phyloP scores from a whole-genome alignment of 2,797 vertebrate genomes.

The Bufotes viridis region DNA sequence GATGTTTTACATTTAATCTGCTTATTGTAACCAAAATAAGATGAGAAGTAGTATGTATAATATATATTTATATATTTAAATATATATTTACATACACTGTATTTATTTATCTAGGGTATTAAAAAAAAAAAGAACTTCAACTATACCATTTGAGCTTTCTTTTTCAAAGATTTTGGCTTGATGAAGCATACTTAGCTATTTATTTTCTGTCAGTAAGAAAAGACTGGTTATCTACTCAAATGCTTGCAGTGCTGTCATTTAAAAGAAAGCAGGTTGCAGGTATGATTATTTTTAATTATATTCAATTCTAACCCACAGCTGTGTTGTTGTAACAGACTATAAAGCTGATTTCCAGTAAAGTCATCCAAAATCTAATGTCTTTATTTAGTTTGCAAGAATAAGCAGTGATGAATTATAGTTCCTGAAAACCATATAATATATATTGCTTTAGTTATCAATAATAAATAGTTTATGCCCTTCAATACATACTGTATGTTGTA shows the following conservation, averaged over 20 bases:
- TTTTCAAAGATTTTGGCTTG: neutral
- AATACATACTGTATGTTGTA: neutral
- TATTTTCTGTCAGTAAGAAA: slow-evolving; percentile 30
- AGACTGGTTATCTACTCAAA: neutral
- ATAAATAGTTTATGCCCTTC: neutral
- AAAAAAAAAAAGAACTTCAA: neutral
- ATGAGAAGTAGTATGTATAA: neutral
- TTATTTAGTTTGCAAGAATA: slow-evolving; percentile 16
- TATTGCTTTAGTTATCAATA: neutral
- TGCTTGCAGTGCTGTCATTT: slow-evolving; percentile 8
- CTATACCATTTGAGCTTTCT: neutral
- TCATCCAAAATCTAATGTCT: neutral
- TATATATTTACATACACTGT: neutral
- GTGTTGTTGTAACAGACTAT: neutral
- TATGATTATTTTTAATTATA: slow-evolving; percentile 6
- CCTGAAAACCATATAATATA: slow-evolving; percentile 7
- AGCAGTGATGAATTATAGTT: slow-evolving; percentile 16
- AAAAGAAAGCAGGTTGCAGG: slow-evolving; percentile 12
- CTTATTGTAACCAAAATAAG: neutral
- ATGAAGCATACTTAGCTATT: slow-evolving; percentile 15
- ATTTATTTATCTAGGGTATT: neutral
- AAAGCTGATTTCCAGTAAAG: slow-evolving; percentile 10
- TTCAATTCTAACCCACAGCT: slow-evolving; percentile 8
- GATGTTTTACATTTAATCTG: neutral
- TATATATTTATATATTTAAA: neutral